phyloP scores from a whole-genome alignment of 2,113 vertebrate species.

The Alces alces region DNA sequence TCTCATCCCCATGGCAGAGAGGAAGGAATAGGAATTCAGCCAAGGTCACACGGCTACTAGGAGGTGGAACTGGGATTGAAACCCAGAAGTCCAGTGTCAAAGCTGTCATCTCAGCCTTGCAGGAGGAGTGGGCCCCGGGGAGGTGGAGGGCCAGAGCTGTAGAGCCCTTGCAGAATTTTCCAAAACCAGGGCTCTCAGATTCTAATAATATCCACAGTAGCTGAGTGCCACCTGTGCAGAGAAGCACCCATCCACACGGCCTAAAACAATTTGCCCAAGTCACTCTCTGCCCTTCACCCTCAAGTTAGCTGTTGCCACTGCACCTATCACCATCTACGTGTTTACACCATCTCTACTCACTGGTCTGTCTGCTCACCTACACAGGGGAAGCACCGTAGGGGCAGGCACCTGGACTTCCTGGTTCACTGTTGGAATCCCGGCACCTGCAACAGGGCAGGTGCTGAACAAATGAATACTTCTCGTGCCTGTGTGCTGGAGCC shows the following conservation, averaged over 20 bases:
- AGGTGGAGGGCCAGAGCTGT: accelerated
- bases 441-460: not conserved
- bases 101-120: not conserved
- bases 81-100: not conserved
- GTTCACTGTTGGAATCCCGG: not conserved
- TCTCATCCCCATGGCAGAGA: accelerated
- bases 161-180: not conserved
- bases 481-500: accelerated
- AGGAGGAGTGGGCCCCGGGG: not conserved
- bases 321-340: not conserved
- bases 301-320: accelerated
- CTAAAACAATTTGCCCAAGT: accelerated
- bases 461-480: accelerated
- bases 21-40: not conserved
- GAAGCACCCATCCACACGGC: not conserved
- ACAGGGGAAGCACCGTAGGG: accelerated
- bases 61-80: not conserved
- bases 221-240: not conserved
- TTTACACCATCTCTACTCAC: not conserved
- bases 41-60: accelerated
- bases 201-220: accelerated
- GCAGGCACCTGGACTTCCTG: accelerated
- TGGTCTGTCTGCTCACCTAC: not conserved
- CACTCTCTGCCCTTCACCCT: not conserved
- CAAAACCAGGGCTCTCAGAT: not conserved